Evolutionary conservation across 92 coral and sea anemone genomes (phyloP), one percentile per base, ranked within the genome.

Genomic region (Zoanthus sociatus): DNA sequence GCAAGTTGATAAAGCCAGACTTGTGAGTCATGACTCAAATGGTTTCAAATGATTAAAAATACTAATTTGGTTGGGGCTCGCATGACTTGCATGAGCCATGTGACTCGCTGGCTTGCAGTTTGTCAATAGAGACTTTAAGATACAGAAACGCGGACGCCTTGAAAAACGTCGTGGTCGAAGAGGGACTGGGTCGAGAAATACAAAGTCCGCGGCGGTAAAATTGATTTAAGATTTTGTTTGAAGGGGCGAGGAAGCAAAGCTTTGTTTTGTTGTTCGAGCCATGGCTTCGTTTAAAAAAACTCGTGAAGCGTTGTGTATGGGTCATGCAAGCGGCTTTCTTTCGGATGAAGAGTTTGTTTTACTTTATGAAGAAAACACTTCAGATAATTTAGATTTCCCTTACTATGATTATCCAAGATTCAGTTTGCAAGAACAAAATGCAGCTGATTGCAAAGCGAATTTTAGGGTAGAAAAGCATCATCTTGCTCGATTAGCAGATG

Each of bases 341-440:
- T 55, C 68, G 48, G 77, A 76, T 67, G 69, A 26, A 66, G 89
- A 86, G 64, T 86, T 78, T 75, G 32, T 68, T 54, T 77, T 77
- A 56, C 90, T 87, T 72, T 56, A 48, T 16, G 79, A 82, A 51
- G 89, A 83, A 85, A 85, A 71, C 90, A 77, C 15, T 37, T 90
- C 89, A 45, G 71, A 78, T 71, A 90, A 84, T 50, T 78, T 84
- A 53, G 75, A 90, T 85, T 84, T 86, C 66, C 90, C 86, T 45
- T 71, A 69, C 74, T 26, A 71, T 72, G 51, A 72, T 42, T 72
- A 32, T 56, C 64, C 2, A 56, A 56, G 63, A 0, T 56, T 89
- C 60, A 21, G 46, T 46, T 83, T 83, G 71, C 55, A 75, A 26
- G 77, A 75, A 17, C 46, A 61, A 66, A 89, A 56, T 84, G 84